Percentiles rank a stretch among this genome's conserved stretches.
Conservation (phyloP, 2,797 vertebrate genomes). For the Coluber constrictor region DNA sequence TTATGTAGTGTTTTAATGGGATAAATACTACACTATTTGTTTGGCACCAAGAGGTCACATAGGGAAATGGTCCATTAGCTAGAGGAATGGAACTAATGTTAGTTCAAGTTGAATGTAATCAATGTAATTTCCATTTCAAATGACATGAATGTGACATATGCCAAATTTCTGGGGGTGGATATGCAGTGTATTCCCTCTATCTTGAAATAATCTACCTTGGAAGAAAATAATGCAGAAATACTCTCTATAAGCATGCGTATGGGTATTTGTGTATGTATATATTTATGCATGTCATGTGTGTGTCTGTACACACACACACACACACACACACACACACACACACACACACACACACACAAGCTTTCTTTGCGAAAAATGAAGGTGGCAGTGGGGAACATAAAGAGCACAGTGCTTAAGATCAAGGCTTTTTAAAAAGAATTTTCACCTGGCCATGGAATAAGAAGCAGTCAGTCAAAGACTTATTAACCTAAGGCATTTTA, state of each 20-base stretch:
- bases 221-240: neutral
- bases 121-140: conserved; percentile 2
- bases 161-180: neutral
- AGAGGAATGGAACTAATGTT: neutral
- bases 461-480: neutral
- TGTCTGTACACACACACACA: too few relatives aligned
- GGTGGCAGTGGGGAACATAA: neutral
- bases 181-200: neutral
- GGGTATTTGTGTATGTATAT: neutral
- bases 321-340: neutral
- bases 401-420: neutral
- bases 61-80: neutral
- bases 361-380: neutral
- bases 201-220: neutral
- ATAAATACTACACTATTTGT: neutral
- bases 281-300: neutral
- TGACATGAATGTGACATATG: neutral
- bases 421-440: neutral
- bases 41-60: neutral
- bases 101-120: neutral
- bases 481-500: neutral
- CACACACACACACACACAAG: neutral
- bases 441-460: neutral
- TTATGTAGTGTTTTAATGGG: neutral
- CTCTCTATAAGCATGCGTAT: neutral